Conservation (phyloP, 2,113 vertebrate genomes). For the Telmatochromis sp. region DNA sequence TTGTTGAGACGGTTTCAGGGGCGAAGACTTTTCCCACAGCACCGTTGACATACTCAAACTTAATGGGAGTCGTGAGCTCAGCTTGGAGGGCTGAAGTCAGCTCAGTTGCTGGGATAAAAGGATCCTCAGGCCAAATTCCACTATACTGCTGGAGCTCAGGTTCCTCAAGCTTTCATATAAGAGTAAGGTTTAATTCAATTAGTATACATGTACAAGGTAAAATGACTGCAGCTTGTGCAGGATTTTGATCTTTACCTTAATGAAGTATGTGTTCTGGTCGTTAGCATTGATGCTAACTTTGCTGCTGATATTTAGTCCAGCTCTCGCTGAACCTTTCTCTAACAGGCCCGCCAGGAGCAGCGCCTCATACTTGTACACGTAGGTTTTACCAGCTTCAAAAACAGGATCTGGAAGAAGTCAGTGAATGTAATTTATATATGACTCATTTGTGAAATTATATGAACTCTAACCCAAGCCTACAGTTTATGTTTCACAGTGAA, state of each 20-base stretch:
- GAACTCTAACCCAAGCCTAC: not conserved
- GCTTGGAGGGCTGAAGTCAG: constrained; percentile 60
- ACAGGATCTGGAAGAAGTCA: constrained; percentile 60
- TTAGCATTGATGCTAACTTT: constrained; percentile 68
- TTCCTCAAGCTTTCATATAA: constrained; percentile 61
- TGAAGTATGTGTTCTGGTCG: constrained; percentile 16
- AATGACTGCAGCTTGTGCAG: not conserved
- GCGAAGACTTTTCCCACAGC: constrained; percentile 68
- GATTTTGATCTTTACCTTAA: constrained; percentile 67
- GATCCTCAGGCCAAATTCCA: constrained; percentile 67
- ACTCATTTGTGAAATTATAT: not conserved
- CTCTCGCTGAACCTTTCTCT: constrained; percentile 66
- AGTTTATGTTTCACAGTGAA: not conserved
- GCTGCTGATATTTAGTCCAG: constrained; percentile 65
- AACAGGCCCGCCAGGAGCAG: constrained; percentile 68
- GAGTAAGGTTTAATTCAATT: not conserved
- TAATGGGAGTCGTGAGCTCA: constrained; percentile 63
- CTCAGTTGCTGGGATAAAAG: constrained; percentile 62
- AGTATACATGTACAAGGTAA: not conserved
- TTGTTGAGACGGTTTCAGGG: constrained; percentile 49
- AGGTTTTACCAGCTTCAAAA: constrained; percentile 61
- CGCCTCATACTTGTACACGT: constrained; percentile 74
- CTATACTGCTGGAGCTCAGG: constrained; percentile 68
- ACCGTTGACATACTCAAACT: constrained; percentile 74
- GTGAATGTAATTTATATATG: not conserved